Evolutionary conservation across 2,113 vertebrate genomes (phyloP).

Genomic region (Cromileptes altivelis): DNA sequence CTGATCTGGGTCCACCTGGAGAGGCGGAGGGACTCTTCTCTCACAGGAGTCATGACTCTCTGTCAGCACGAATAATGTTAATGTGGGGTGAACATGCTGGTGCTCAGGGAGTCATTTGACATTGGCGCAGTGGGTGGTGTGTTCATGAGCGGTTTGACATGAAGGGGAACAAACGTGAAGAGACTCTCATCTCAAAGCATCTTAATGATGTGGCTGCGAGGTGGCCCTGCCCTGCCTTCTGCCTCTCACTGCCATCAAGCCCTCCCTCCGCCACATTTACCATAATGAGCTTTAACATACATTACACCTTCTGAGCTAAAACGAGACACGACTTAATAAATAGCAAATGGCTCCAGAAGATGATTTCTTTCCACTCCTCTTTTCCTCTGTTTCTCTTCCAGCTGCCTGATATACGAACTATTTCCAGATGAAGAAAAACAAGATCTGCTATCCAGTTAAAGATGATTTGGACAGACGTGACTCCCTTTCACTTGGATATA

Average conservation of each 20-base stretch:
- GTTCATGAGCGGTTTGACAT: constrained; percentile 46
- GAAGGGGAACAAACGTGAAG: constrained; percentile 42
- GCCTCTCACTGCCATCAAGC: not conserved
- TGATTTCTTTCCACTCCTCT: no score
- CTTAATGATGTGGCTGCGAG: constrained; percentile 32
- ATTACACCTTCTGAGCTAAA: constrained; percentile 19
- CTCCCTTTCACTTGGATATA: not conserved
- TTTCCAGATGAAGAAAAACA: not conserved
- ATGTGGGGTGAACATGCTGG: constrained; percentile 30
- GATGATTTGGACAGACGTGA: not conserved
- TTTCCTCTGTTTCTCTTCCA: not conserved
- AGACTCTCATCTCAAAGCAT: constrained; percentile 42
- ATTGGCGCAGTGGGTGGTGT: constrained; percentile 53
- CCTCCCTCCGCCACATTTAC: not conserved
- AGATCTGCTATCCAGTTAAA: not conserved
- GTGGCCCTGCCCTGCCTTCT: constrained; percentile 1
- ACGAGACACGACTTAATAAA: constrained; percentile 6
- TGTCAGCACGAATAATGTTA: constrained; percentile 58
- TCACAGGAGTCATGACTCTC: constrained; percentile 26
- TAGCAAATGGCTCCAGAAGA: not conserved
- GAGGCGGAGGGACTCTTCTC: constrained; percentile 22
- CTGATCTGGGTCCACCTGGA: constrained; percentile 34
- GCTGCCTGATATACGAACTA: not conserved
- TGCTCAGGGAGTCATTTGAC: constrained; percentile 56
- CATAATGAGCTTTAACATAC: constrained; percentile 16